These are phyloP conservation scores for Drosophila anomelani DNA, from an alignment of 2,888 invertebrate genomes.

Conservation along the genomic window DNA sequence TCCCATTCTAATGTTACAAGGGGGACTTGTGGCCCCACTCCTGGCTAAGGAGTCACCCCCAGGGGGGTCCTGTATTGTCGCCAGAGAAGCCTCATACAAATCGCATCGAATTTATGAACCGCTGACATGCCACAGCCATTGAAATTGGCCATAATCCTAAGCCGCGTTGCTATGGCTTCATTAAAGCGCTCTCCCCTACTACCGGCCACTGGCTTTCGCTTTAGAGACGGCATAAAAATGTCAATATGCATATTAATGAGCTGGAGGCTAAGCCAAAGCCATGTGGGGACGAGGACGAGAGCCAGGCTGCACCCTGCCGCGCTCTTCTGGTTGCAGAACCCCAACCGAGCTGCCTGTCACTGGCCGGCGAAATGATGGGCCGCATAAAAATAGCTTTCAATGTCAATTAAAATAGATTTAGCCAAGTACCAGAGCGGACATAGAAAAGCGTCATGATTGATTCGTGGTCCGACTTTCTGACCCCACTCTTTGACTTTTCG, in stretches of 20 bases:
- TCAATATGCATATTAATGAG: constrained; percentile 74
- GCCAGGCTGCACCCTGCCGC: constrained; percentile 55
- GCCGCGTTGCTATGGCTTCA: constrained; percentile 66
- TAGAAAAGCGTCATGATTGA: constrained; percentile 12
- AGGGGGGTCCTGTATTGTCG: constrained; percentile 1
- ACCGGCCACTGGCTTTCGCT: constrained; percentile 43
- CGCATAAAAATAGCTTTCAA: constrained; percentile 74
- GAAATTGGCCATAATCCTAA: constrained; percentile 62
- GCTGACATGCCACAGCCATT: constrained; percentile 76
- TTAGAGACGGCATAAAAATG: constrained; percentile 70
- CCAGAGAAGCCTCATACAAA: constrained; percentile 36
- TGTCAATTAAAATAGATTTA: constrained; percentile 75
- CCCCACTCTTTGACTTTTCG: constrained; percentile 9
- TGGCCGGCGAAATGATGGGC: constrained; percentile 61
- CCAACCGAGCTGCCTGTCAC: constrained; percentile 63
- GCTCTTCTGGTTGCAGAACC: constrained; percentile 27
- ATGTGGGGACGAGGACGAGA: constrained; percentile 13
- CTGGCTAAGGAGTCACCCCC: background rate
- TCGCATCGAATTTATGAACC: constrained; percentile 69
- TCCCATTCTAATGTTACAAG: constrained; percentile 25
- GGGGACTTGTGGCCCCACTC: background rate
- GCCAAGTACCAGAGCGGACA: background rate
- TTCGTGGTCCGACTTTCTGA: constrained; percentile 1
- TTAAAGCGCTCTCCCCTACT: constrained; percentile 58
- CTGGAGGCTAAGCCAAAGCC: constrained; percentile 8